Base-by-base conservation (phyloP, 2,888 invertebrate species). In the Crematogaster levior region DNA sequence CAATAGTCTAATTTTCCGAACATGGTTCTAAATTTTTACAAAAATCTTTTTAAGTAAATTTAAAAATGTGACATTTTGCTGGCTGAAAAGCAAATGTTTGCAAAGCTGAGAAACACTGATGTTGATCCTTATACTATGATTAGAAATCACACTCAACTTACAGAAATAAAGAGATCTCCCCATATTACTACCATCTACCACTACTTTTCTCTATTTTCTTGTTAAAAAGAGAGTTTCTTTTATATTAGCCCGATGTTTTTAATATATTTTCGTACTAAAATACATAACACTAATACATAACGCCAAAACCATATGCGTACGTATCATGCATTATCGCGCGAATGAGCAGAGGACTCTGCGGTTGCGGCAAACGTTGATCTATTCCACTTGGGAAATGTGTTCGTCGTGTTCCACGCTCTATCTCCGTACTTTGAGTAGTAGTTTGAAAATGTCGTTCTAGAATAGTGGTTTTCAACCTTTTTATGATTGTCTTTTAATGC, bases 291-390 rank as follows among this genome's bases (percentile, higher is more conserved):
- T n/a, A n/a, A 24, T 43, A 63, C 1, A 43, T 43, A 65, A n/a
- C n/a, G n/a, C 0, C 30, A 21, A 40, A 60, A 48, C 18, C 12
- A 6, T 56, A 3, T 30, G 58, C 21, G 12, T 34, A 73, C 40
- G 21, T 73, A 27, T 56, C 70, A 48, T 15, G 60, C 43, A 46
- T 60, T 21, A 46, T 60, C 43, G 73, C 15, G 58, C 46, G 24
- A 74, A 61, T 48, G 61, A 61, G 60, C 21, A 24, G 18, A 46
- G 60, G 46, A 74, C 24, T 5, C 21, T 27, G n/a, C 60, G 60
- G 60, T 60, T 58, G 60, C 46, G 43, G 18, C 30, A 73, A 60
- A 43, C 60, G 43, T 73, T 73, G 73, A 73, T 60, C 43, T 18
- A 21, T 65, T 53, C 34, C 37, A 75, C 65, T 75, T 30, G 51